Evolutionary conservation across 2,797 vertebrate genomes (phyloP), one percentile per base, ranked within the genome.

Genomic region (Cephalopachus bancanus): DNA sequence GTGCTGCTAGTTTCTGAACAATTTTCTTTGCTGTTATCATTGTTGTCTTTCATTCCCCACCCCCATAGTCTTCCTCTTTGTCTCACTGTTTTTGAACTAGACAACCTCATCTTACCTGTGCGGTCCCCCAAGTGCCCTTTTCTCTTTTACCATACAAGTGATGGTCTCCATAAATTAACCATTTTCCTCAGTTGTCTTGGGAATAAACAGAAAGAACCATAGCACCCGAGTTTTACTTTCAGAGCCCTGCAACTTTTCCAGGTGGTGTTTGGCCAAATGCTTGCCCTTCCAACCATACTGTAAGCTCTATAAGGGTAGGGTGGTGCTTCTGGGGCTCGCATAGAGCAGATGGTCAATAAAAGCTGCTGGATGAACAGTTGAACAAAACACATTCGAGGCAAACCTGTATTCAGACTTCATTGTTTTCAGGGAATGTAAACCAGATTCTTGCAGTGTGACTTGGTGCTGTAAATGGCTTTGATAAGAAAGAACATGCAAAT

Each of bases 151-250:
- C 44, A 30, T 55, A 53, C 60, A 88, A 26, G 55, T 72, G 44
- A 57, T 57, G 24, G 5, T 83, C 49, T 89, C 30, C 59, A 83
- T 78, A 69, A 78, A 85, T 5, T 0, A 72, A 28, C 64, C 44
- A 55, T 71, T 91, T 74, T 69, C 79, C 74, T 89, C 7, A 22
- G 22, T 86, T 95, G 44, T 91, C 69, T 22, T 57, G 30, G 7
- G 51, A 64, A 93, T 4, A 80, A 37, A 72, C 12, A 72, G 80
- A 91, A 24, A 22, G 67, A 71, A 55, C 14, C 11, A 22, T 44
- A 80, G 44, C 26, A 84, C 12, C 15, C 65, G 30, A 69, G n/a
- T 74, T 97, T 93, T 94, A 59, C 10, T 89, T 91, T 57, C 24
- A 75, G 10, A 76, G 15, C 10, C 37, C 53, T 71, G 3, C 30